Percentiles rank a stretch among this genome's conserved stretches.
Conservation (phyloP, 2,113 vertebrate genomes). For the Agelaius tricolor region DNA sequence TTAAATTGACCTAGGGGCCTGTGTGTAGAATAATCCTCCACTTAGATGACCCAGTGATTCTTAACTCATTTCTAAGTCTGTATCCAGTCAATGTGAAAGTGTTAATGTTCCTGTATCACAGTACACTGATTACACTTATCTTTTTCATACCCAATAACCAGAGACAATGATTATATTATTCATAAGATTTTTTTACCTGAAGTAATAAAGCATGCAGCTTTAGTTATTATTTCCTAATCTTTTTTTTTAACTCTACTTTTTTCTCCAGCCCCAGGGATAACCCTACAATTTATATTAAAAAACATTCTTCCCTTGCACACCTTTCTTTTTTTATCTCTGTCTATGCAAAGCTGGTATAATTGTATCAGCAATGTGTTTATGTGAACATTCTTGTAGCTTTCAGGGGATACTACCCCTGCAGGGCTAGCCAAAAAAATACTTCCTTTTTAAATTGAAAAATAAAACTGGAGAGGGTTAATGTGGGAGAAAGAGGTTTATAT, state of each 20-base stretch:
- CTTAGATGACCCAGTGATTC: constrained; percentile 68
- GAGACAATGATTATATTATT: constrained; percentile 80
- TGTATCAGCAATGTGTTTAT: background rate
- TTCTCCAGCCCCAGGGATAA: constrained; percentile 63
- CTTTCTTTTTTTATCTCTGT: constrained; percentile 28
- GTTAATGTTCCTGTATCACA: constrained; percentile 58
- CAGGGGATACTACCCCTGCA: background rate
- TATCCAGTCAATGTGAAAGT: constrained; percentile 59
- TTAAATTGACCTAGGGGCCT: constrained; percentile 76
- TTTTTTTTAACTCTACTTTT: constrained; percentile 57
- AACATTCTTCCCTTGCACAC: constrained; percentile 51
- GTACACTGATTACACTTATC: constrained; percentile 60
- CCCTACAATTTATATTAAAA: constrained; percentile 76
- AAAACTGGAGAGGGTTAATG: constrained; percentile 38
- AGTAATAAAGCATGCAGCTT: constrained; percentile 75
- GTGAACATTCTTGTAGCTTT: constrained; percentile 13
- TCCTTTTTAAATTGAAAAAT: constrained; percentile 35
- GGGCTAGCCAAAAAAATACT: background rate
- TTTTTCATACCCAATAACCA: constrained; percentile 72
- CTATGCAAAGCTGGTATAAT: constrained; percentile 38
- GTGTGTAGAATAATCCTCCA: constrained; percentile 62
- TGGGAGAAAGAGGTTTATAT: background rate
- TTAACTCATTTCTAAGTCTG: constrained; percentile 63
- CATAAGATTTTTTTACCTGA: constrained; percentile 78
- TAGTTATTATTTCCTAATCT: constrained; percentile 77